Base-by-base conservation (phyloP, 2,113 vertebrate species). In the Conger conger region DNA sequence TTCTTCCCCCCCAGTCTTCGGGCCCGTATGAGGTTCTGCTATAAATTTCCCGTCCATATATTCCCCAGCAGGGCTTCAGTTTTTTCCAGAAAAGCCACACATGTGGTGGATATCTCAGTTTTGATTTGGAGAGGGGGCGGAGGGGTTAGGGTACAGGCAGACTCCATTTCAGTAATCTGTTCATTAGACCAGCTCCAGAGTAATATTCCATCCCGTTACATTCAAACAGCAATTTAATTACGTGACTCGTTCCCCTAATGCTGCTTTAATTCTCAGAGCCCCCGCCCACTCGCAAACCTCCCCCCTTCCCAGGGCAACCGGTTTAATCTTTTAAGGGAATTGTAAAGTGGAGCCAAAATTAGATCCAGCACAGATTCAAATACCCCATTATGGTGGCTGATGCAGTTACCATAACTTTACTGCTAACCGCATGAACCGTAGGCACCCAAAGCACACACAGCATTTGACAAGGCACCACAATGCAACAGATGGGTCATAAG, bases 21-120 rank as follows among this genome's bases (percentile, higher is more conserved):
- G 90, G 89, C 93, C 92, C 83, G 87, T 93, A 92, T 86, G 89
- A 94, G 90, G 92, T 92, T 94, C 94, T 91, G 90, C 94, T 94
- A 93, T 96, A 94, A 91, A 95, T 95, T 94, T 95, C 92, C 94
- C 92, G 89, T 93, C 90, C 92, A 91, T 93, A 94, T 94, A 94
- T 94, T 95, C 94, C 94, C 93, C 91, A 93, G 90, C 87, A 53
- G 84, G 91, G 91, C 91, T 83, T 87, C 91, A 90, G 94, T 57
- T 91, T 93, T 94, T 94, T 94, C 93, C 93, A 94, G 90, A 93
- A 90, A 84, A 92, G 89, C 89, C 91, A 92, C 93, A 94, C 92
- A 94, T 92, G 93, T 93, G 93, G 91, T 91, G 90, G 89, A 88
- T 94, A 92, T 94, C 91, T 94, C 91, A 87, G 80, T 92, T 92